These are phyloP conservation scores for Toxostoma redivivum DNA, from an alignment of 2,113 vertebrate genomes.

Conservation along the genomic window DNA sequence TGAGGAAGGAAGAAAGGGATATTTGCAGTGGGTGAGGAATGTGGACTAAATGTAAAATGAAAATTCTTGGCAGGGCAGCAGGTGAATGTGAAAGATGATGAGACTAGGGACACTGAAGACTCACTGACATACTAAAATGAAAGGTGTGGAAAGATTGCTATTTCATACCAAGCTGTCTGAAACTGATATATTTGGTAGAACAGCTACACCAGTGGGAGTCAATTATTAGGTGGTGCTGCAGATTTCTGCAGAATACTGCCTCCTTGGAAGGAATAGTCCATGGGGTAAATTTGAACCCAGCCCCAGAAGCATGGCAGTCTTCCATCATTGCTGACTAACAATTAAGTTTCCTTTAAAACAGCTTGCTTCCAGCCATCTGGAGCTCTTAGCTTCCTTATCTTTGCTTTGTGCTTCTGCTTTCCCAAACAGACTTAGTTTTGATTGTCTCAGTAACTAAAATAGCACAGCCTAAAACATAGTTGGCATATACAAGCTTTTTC, in stretches of 20 bases:
- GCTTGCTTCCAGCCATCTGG: background rate
- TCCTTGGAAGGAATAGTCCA: background rate
- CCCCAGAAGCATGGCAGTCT: background rate
- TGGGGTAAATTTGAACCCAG: background rate
- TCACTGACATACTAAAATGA: background rate
- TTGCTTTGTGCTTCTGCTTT: background rate
- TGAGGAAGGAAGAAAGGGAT: background rate
- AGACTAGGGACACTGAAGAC: background rate
- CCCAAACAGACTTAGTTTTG: background rate
- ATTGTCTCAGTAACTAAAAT: background rate
- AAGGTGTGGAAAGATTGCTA: background rate
- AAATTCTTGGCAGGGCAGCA: background rate
- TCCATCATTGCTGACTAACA: background rate
- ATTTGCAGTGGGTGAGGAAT: background rate
- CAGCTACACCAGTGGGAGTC: background rate
- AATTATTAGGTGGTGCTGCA: background rate
- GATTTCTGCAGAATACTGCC: background rate
- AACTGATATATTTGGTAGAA: rapidly evolving
- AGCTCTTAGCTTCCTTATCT: background rate
- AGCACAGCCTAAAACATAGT: background rate
- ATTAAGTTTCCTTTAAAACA: background rate
- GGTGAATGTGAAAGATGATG: background rate
- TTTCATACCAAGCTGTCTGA: background rate
- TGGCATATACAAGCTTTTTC: background rate
- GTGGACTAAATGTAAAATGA: background rate